phyloP scores from a whole-genome alignment of 1,140 invertebrate genomes.

The Diabrotica undecimpunctata region DNA sequence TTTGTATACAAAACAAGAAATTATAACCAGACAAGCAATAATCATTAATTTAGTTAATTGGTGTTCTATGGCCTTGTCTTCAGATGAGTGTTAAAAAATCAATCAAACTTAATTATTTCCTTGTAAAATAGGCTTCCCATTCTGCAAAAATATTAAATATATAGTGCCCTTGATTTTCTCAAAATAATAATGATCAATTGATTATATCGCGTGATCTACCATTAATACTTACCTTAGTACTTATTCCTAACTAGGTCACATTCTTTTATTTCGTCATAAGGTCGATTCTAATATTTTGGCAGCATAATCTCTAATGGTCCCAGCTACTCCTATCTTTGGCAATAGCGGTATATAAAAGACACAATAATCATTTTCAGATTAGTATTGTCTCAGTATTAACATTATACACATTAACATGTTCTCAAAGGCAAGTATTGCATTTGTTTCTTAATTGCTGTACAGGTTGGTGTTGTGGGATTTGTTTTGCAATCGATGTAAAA shows the following conservation, averaged over 20 bases:
- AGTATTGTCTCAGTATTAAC: background rate
- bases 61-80: too few species aligned
- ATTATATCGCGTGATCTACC: background rate
- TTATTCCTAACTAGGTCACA: background rate
- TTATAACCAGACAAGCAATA: too few species aligned
- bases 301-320: background rate
- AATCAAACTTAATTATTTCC: too few species aligned
- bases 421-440: background rate
- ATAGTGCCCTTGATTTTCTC: background rate
- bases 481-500: too few species aligned
- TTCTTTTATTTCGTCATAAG: conserved; percentile 2
- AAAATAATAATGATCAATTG: background rate
- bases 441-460: too few species aligned
- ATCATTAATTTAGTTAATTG: too few species aligned
- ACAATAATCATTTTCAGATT: background rate
- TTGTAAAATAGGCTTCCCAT: background rate
- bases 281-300: background rate
- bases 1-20: too few species aligned
- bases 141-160: background rate
- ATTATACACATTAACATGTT: background rate
- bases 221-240: background rate
- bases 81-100: too few species aligned
- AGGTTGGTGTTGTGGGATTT: too few species aligned
- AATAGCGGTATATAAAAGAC: background rate
- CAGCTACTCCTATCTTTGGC: background rate